Evolutionary conservation across 2,888 invertebrate genomes (phyloP), one percentile per base, ranked within the genome.

Genomic region (Metallyticus violacea): DNA sequence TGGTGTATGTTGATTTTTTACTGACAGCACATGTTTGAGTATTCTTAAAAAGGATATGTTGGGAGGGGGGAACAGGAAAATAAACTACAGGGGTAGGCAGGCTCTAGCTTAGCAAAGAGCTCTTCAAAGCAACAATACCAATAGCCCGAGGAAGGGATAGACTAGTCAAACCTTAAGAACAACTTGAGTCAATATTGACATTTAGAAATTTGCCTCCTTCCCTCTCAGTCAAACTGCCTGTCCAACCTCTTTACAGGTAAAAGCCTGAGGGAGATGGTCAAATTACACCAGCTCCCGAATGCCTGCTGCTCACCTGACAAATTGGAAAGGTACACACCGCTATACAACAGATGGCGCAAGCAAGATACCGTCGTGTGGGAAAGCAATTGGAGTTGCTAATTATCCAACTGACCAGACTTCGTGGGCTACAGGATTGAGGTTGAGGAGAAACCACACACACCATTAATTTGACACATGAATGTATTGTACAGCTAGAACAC

Each of bases 291-390:
- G 82, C 62, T 62, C 25, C 82, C 27, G 84, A 76, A 15, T 84
- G 27, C 29, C n/a, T n/a, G n/a, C n/a, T n/a, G n/a, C n/a, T n/a
- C 79, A 85, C 79, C 79, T 81, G 85, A 77, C 87, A 87, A 87
- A 87, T 87, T 87, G 87, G 87, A 87, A 87, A 87, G 85, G 87
- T 87, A 87, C 87, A 87, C 87, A 87, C 81, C 86, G 83, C 77
- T 80, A 22, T 62, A 79, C 82, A 85, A 85, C 87, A 87, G 87
- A 86, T 86, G 87, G 87, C 77, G 81, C 77, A 77, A 26, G 62
- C 26, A 29, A 81, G 62, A 81, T 81, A n/a, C 62, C 77, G 83
- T 77, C 27, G 77, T 83, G 77, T 77, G 83, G 77, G 83, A 77
- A 83, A 83, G 83, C 81, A 81, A 81, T 81, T 81, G 29, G 25